Evolutionary conservation across 2,888 invertebrate genomes (phyloP).

Genomic region (Pegoplata infirma): DNA sequence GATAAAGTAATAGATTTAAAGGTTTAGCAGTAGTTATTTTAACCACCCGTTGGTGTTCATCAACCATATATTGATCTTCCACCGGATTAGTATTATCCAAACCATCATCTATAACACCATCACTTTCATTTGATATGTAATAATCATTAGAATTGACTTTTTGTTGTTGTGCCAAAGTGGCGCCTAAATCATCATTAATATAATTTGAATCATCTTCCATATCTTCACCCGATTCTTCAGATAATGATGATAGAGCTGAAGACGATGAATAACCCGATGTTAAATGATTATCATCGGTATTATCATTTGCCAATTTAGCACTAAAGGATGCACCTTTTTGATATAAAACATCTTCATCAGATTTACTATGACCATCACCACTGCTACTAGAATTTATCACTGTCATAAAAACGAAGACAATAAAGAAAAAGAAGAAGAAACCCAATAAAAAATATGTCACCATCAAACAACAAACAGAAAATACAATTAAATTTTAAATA

Average conservation of each 20-base stretch:
- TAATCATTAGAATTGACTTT: slow-evolving; percentile 75
- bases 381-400: slow-evolving; percentile 85
- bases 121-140: slow-evolving; percentile 77
- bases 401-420: no score
- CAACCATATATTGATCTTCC: no score
- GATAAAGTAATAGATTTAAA: slow-evolving; percentile 27
- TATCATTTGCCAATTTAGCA: slow-evolving; percentile 82
- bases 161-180: slow-evolving; percentile 60
- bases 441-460: no score
- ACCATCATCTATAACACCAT: slow-evolving; percentile 63
- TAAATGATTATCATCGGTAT: slow-evolving; percentile 65
- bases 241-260: slow-evolving; percentile 40
- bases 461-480: slow-evolving; percentile 8
- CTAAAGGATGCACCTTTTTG: slow-evolving; percentile 89
- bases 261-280: slow-evolving; percentile 49
- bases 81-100: slow-evolving; percentile 54
- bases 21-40: slow-evolving; percentile 44
- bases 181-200: slow-evolving; percentile 45
- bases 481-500: slow-evolving; percentile 18
- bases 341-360: slow-evolving; percentile 85
- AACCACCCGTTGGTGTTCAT: slow-evolving; percentile 12
- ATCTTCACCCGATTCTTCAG: slow-evolving; percentile 40
- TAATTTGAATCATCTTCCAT: slow-evolving; percentile 57
- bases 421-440: slow-evolving; percentile 13
- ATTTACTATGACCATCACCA: slow-evolving; percentile 79